Evolutionary conservation across 2,888 invertebrate genomes (phyloP).

Genomic region (Calephelis perditalis): DNA sequence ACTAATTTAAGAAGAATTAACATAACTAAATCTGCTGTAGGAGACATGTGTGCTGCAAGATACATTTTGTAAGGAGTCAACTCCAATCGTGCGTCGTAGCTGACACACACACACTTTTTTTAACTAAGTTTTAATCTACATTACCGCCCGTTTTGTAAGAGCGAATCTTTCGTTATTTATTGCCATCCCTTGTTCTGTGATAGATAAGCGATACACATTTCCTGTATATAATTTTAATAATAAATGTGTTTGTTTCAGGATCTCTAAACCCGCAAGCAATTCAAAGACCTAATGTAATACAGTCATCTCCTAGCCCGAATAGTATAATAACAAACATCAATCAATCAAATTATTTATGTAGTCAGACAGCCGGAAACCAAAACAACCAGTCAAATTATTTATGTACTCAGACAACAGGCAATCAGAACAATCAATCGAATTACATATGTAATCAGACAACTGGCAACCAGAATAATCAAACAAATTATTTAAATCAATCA

Average conservation of each 20-base stretch:
- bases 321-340: slow-evolving; percentile 69
- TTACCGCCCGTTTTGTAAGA: too few species aligned
- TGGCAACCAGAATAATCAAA: slow-evolving; percentile 37
- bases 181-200: too few species aligned
- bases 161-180: too few species aligned
- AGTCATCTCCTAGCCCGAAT: slow-evolving; percentile 70
- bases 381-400: slow-evolving; percentile 28
- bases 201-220: too few species aligned
- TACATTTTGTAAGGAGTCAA: too few species aligned
- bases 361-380: slow-evolving; percentile 43
- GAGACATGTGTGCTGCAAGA: too few species aligned
- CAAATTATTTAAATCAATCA: slow-evolving; percentile 24
- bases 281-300: slow-evolving; percentile 53
- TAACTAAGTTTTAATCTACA: too few species aligned
- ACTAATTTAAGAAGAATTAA: too few species aligned
- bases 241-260: slow-evolving; percentile 36
- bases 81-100: too few species aligned
- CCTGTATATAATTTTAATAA: not conserved
- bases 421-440: slow-evolving; percentile 33
- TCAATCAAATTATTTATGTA: slow-evolving; percentile 67
- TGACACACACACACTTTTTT: too few species aligned
- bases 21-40: too few species aligned
- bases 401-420: slow-evolving; percentile 32
- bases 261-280: slow-evolving; percentile 48
- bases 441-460: slow-evolving; percentile 22